Evolutionary conservation across 2,888 invertebrate genomes (phyloP), one percentile per base, ranked within the genome.

Genomic region (Nymphalis polychloros): DNA sequence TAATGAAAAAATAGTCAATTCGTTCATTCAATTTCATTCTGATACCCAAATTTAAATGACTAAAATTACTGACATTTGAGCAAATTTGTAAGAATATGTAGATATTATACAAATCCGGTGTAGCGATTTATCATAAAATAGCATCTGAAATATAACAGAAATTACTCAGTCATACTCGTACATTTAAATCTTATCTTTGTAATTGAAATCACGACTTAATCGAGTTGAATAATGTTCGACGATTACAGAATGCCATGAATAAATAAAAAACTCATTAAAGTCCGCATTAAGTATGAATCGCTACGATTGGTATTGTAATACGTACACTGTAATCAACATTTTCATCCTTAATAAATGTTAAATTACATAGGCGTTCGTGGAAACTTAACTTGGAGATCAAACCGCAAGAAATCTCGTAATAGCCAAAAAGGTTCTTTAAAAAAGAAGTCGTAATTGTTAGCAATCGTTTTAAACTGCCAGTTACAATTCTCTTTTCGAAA

Each of bases 121-220:
- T 50, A 64, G 63, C 35, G 53, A 67, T 64, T 70, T 78, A 79
- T 78, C 79, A 75, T 70, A 74, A 75, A 74, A 75, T 72, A 69
- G 68, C 72, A 79, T 79, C 80, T 69, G 63, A 67, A 74, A 76
- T 77, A 81, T 81, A 80, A 81, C 75, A 75, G 70, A 74, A 75
- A 77, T 76, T 74, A 77, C 78, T 75, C 63, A 73, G 65, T 72
- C 73, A 73, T 63, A 75, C 48, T 75, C 74, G 75, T 72, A 73
- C 75, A 81, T 83, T 85, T 79, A 79, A 78, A 76, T 79, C 77
- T 84, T 87, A 88, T 89, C 86, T 85, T 74, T 63, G 77, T 87
- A 88, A 90, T 89, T 88, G 85, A 87, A 89, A 88, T 88, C 88
- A 85, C 85, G 86, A 86, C 81, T 82, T 82, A 83, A 84, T 82